Evolutionary conservation across 2,113 vertebrate genomes (phyloP).

Genomic region (Alexandromys fortis): DNA sequence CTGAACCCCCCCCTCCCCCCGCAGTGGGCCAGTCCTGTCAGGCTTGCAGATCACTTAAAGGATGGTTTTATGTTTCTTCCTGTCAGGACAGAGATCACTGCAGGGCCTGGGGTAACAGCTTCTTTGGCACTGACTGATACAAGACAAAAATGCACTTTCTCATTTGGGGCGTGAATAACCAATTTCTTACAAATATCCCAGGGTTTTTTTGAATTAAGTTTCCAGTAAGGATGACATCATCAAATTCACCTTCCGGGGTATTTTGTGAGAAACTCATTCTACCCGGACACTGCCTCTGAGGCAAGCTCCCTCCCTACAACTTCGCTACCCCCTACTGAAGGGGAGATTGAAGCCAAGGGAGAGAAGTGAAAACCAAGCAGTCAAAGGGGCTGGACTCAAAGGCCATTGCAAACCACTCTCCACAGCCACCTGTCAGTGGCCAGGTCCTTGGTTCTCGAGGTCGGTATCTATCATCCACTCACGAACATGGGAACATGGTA

Average conservation of each 20-base stretch:
- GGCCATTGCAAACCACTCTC: background rate
- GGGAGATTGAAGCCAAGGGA: background rate
- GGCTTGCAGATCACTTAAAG: background rate
- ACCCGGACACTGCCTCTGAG: background rate
- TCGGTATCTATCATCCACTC: accelerated
- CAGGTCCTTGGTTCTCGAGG: too few relatives aligned
- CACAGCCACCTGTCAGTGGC: background rate
- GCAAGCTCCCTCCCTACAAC: background rate
- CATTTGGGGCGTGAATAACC: slow-evolving; percentile 24
- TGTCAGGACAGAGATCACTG: background rate
- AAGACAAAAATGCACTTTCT: background rate
- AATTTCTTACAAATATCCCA: slow-evolving; percentile 9
- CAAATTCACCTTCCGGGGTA: background rate
- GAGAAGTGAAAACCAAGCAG: accelerated
- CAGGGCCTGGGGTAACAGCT: accelerated
- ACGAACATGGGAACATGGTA: background rate
- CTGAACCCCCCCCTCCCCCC: too few relatives aligned
- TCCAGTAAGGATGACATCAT: background rate
- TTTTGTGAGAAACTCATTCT: background rate
- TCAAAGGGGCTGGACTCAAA: background rate
- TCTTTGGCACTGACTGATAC: background rate
- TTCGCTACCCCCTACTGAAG: background rate
- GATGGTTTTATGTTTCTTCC: background rate
- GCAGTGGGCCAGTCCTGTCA: accelerated
- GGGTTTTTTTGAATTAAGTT: background rate